A percentile compares a stretch with the other conserved stretches of the same genome.
These are phyloP conservation scores for Pasiphila rectangulata DNA, from an alignment of 2,888 invertebrate genomes.

Conservation along the genomic window DNA sequence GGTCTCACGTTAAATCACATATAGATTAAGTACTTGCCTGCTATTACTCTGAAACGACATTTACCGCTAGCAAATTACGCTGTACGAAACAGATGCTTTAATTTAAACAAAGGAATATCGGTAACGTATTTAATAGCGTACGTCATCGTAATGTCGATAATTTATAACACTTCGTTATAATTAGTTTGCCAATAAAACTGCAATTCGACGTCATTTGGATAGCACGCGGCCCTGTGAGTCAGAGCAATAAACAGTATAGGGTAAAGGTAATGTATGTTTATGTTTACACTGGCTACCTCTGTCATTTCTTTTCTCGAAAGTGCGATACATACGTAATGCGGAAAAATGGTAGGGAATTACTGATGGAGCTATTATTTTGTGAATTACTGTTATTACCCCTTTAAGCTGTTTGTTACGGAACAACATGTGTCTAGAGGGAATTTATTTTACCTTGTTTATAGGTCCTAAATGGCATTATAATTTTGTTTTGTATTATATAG, in stretches of 20 bases:
- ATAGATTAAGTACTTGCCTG: too few relatives aligned
- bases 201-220: constrained; percentile 19
- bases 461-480: too few relatives aligned
- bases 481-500: too few relatives aligned
- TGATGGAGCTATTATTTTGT: not conserved
- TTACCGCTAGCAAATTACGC: too few relatives aligned
- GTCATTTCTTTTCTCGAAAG: not conserved
- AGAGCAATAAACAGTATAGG: not conserved
- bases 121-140: not conserved
- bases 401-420: not conserved
- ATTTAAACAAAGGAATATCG: too few relatives aligned
- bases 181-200: constrained; percentile 23
- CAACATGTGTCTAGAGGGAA: not conserved
- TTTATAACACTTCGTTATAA: constrained; percentile 14
- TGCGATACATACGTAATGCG: not conserved
- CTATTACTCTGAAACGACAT: too few relatives aligned
- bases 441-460: too few relatives aligned
- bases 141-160: not conserved
- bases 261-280: not conserved
- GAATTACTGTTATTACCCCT: not conserved
- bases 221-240: constrained; percentile 13
- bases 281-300: too few relatives aligned
- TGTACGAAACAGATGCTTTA: too few relatives aligned
- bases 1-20: too few relatives aligned
- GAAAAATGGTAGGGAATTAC: too few relatives aligned